These are phyloP conservation scores for Solenodon paradoxus DNA, from an alignment of 2,113 vertebrate species.

Conservation along the genomic window DNA sequence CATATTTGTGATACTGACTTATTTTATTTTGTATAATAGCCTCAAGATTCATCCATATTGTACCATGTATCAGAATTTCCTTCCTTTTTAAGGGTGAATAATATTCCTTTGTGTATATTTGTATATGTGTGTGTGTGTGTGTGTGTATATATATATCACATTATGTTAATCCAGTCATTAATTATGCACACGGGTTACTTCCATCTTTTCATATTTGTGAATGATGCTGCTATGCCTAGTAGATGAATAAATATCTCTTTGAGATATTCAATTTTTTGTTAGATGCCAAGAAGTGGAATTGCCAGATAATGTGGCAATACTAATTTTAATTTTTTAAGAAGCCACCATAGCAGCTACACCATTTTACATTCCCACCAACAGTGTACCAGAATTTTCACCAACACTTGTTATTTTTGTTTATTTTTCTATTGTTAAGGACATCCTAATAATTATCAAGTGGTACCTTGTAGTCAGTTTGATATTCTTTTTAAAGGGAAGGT, in stretches of 20 bases:
- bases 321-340: neutral
- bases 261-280: neutral
- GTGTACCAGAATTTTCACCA: neutral
- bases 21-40: neutral
- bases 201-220: neutral
- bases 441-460: neutral
- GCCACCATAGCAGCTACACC: neutral
- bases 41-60: neutral
- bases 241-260: neutral
- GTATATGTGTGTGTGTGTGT: no score
- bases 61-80: neutral
- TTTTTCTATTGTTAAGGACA: neutral
- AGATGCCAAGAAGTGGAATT: neutral
- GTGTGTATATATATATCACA: neutral
- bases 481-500: no score
- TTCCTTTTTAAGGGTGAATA: neutral
- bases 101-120: neutral
- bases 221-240: neutral
- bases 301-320: neutral
- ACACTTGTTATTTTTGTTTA: neutral
- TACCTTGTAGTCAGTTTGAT: neutral
- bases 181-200: neutral
- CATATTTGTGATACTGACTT: neutral
- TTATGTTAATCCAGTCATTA: constrained; percentile 4
- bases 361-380: neutral